Base-by-base conservation (phyloP, 2,888 invertebrate genomes). In the Cataglyphis cursor region DNA sequence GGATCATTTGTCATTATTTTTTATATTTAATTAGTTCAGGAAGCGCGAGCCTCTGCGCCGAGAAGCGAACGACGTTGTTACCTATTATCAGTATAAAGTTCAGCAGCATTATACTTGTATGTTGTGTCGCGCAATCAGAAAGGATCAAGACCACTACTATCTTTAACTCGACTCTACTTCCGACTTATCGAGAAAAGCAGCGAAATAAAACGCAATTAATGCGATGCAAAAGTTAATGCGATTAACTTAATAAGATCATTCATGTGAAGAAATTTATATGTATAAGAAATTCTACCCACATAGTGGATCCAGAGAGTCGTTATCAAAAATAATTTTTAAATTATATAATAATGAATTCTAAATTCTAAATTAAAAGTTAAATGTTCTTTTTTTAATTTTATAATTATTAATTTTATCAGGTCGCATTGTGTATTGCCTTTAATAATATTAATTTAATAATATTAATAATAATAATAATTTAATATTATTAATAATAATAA, bases 1-100 rank as follows among this genome's bases (percentile, higher is more conserved):
- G 38, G 4, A 31, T 61, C 38, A 51, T 54, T 65, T 75, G 64
- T 51, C 51, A n/a, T n/a, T n/a, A n/a, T n/a, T n/a, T n/a, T n/a
- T n/a, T n/a, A n/a, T n/a, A n/a, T n/a, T n/a, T n/a, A 51, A 75
- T 62, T 62, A 62, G 12, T 21, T 74, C 51, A 51, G 48, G 62
- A 51, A 75, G 35, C 18, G 62, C 15, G 3, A 48, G 51, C 1
- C 48, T 35, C 5, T n/a, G 62, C 21, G 15, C 15, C n/a, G 21
- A 31, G 21, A 15, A 35, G 35, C 44, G 21, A 62, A 62, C 31
- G 74, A 48, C 18, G 31, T 24, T 35, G 24, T 35, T 21, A n/a
- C 28, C 3, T 31, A 12, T 51, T 31, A 21, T 57, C 54, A 18
- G 21, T 48, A 74, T 48, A 64, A 51, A 21, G 48, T 75, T 64